Evolutionary conservation across 2,888 invertebrate genomes (phyloP), one percentile per base, ranked within the genome.

Genomic region (Lordiphosa fenestrarum): DNA sequence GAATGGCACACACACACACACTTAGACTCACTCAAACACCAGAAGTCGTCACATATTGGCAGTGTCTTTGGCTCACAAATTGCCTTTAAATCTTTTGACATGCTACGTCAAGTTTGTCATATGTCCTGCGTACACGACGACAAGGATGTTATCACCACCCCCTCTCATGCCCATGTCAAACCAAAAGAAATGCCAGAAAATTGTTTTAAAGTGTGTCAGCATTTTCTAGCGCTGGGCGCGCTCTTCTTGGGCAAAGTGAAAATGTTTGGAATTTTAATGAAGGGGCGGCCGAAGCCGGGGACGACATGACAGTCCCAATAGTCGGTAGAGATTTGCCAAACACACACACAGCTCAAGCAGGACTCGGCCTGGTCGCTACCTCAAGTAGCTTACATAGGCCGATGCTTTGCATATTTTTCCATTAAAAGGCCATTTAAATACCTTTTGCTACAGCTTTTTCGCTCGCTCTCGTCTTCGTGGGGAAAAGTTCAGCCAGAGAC

Each of bases 131-230:
- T 57, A 65, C 65, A 64, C 65, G 39, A 4, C 46, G 62, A 56
- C 65, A 65, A 48, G 58, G 62, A 56, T 40, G 56, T 63, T 56
- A 33, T 44, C 54, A 30, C 38, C 44, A 30, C 33, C 33, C 33
- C 33, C 15, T 33, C 37, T 15, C 42, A 46, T n/a, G 21, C 30
- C 56, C 30, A 54, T 57, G 42, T 44, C 39, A 13, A 21, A 39
- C 38, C 48, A 49, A 46, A 59, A 68, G 60, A 77, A 39, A 70
- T 62, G 71, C 71, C 57, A 69, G 77, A 84, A 76, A 84, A 80
- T 80, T 84, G 84, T 84, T 80, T 80, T 80, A 80, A 84, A 80
- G 78, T 84, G 83, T 80, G 80, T 84, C 84, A 82, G 80, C 78
- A 74, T 78, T 81, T 81, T 62, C 59, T 49, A 60, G 56, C 60